A percentile compares a stretch with the other conserved stretches of the same genome.
Evolutionary conservation across 2,113 vertebrate species (phyloP).

Genomic region (Arothron firmamentum): DNA sequence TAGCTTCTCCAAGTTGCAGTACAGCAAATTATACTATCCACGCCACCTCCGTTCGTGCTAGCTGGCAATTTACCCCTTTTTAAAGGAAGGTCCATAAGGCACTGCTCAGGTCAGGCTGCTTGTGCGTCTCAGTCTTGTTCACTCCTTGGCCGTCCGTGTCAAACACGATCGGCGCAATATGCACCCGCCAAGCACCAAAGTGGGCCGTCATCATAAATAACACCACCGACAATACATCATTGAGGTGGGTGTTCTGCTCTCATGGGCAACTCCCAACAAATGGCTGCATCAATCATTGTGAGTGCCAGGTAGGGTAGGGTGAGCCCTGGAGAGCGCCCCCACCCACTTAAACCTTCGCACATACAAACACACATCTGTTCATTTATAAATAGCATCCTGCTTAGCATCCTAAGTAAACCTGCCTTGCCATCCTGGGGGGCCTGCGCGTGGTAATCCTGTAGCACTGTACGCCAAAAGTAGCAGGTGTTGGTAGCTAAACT

Average conservation of each 20-base stretch:
- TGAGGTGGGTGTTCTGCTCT: slow-evolving; percentile 69
- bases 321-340: slow-evolving; percentile 43
- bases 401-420: slow-evolving; percentile 56
- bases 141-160: slow-evolving; percentile 66
- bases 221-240: slow-evolving; percentile 71
- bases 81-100: slow-evolving; percentile 56
- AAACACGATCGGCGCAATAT: slow-evolving; percentile 68
- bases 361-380: slow-evolving; percentile 37
- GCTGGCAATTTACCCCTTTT: slow-evolving; percentile 56
- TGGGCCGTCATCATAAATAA: slow-evolving; percentile 74
- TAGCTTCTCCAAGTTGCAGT: slow-evolving; percentile 5
- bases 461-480: slow-evolving; percentile 42
- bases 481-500: slow-evolving; percentile 63
- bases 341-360: slow-evolving; percentile 47
- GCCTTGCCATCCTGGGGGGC: slow-evolving; percentile 26
- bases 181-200: slow-evolving; percentile 56
- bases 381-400: slow-evolving; percentile 58
- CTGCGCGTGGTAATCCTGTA: slow-evolving; percentile 55
- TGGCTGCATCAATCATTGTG: slow-evolving; percentile 71
- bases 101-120: slow-evolving; percentile 58
- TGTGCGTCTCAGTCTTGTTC: slow-evolving; percentile 68
- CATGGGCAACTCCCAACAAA: slow-evolving; percentile 75
- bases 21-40: slow-evolving; percentile 27
- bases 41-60: slow-evolving; percentile 31
- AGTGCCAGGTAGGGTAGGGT: slow-evolving; percentile 55